Percentiles rank a stretch among this genome's conserved stretches.
These are phyloP conservation scores for Antigone vipio DNA, from an alignment of 2,113 vertebrate species.

Conservation along the genomic window DNA sequence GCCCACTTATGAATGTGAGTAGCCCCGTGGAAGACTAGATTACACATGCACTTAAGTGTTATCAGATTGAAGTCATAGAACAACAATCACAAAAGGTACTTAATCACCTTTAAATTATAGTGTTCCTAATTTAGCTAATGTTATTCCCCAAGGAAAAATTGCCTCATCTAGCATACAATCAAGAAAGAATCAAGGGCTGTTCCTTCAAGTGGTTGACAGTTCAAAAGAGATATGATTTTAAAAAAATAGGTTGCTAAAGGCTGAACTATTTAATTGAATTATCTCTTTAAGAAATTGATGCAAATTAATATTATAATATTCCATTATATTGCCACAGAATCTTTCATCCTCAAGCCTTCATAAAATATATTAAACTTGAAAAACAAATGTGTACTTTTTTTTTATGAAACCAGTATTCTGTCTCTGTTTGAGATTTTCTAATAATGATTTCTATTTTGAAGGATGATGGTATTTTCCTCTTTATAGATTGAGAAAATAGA, in stretches of 20 bases:
- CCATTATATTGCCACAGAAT: background rate
- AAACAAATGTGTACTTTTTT: background rate
- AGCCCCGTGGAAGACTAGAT: slow-evolving; percentile 48
- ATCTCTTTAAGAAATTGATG: slow-evolving; percentile 46
- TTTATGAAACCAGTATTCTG: background rate
- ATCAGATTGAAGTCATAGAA: slow-evolving; percentile 56
- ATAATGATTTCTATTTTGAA: background rate
- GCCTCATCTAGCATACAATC: slow-evolving; percentile 53
- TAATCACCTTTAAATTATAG: slow-evolving; percentile 68
- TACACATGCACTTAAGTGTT: slow-evolving; percentile 49
- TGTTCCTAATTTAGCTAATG: slow-evolving; percentile 62
- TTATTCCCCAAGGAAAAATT: slow-evolving; percentile 63
- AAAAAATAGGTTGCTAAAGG: slow-evolving; percentile 48
- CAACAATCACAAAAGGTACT: slow-evolving; percentile 62
- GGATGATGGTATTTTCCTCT: background rate
- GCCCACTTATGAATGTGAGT: slow-evolving; percentile 8
- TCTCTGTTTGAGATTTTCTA: background rate
- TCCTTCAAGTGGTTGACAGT: slow-evolving; percentile 54
- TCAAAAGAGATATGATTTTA: slow-evolving; percentile 14
- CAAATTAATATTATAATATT: slow-evolving; percentile 40
- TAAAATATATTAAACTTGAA: background rate
- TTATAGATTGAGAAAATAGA: background rate
- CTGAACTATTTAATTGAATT: slow-evolving; percentile 48
- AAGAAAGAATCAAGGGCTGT: slow-evolving; percentile 53
- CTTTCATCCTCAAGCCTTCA: background rate